Evolutionary conservation across 2,888 invertebrate species (phyloP).

Genomic region (Loripinus fragilis): DNA sequence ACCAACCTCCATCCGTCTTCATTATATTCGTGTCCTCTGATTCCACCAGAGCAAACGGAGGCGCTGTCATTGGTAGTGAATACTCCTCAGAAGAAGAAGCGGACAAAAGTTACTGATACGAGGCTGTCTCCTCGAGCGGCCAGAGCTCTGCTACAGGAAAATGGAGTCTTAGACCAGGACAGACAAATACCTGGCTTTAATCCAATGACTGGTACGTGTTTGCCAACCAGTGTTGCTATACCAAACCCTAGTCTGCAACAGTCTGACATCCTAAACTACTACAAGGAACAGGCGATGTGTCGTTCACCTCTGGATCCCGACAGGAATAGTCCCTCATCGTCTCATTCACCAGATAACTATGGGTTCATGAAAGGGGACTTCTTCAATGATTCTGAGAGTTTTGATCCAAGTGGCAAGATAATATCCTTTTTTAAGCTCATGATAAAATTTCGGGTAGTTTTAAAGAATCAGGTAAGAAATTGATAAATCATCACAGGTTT

Average conservation of each 20-base stretch:
- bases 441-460: no score
- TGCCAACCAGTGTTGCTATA: conserved; percentile 98
- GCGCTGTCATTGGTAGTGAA: conserved; percentile 97
- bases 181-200: conserved; percentile 85
- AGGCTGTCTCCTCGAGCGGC: conserved; percentile 81
- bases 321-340: conserved; percentile 72
- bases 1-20: conserved; percentile 69
- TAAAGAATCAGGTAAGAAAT: no score
- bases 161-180: conserved; percentile 66
- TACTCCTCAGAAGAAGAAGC: conserved; percentile 96
- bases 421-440: conserved; percentile 74
- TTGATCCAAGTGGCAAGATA: conserved; percentile 65
- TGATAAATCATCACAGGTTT: no score
- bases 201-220: conserved; percentile 93
- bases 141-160: conserved; percentile 79
- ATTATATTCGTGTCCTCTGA: conserved; percentile 65
- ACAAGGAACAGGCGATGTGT: conserved; percentile 83
- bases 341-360: conserved; percentile 67
- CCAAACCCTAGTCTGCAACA: conserved; percentile 95
- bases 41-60: conserved; percentile 85
- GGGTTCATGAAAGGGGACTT: conserved; percentile 66
- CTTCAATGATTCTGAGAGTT: conserved; percentile 65
- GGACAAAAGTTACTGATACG: conserved; percentile 94
- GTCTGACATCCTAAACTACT: conserved; percentile 78
- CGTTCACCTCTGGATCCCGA: conserved; percentile 73